A percentile compares a stretch with the other conserved stretches of the same genome.
Conservation (phyloP, 2,113 vertebrate species). For the Pheucticus melanocephalus region DNA sequence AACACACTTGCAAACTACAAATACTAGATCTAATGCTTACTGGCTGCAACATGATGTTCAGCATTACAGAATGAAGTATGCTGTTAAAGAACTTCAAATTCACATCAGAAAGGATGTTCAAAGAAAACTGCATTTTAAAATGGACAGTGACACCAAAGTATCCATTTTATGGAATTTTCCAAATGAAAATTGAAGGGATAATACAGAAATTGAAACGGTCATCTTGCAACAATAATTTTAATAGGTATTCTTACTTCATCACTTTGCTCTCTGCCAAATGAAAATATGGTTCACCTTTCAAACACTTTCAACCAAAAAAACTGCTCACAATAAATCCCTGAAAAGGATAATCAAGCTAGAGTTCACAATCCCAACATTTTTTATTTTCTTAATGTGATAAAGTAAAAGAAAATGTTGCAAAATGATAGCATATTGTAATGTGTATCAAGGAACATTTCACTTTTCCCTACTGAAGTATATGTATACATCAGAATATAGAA, state of each 20-base stretch:
- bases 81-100: neutral
- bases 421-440: constrained; percentile 48
- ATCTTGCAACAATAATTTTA: constrained; percentile 18
- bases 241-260: constrained; percentile 11
- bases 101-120: constrained; percentile 20
- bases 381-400: constrained; percentile 23
- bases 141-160: neutral
- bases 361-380: neutral
- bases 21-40: constrained; percentile 40
- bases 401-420: constrained; percentile 26
- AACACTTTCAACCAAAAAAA: constrained; percentile 26
- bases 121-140: constrained; percentile 24
- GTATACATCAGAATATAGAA: neutral
- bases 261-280: neutral
- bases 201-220: constrained; percentile 5
- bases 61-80: constrained; percentile 1
- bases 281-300: constrained; percentile 16
- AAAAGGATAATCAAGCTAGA: constrained; percentile 35
- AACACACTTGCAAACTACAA: constrained; percentile 24
- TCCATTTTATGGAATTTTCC: neutral
- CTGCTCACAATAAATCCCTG: constrained; percentile 17
- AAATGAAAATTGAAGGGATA: constrained; percentile 25
- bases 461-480: neutral
- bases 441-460: constrained; percentile 6
- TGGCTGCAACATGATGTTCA: constrained; percentile 36